Base-by-base conservation (phyloP, 1,140 invertebrate species). In the Drosophila punjabiensis region DNA sequence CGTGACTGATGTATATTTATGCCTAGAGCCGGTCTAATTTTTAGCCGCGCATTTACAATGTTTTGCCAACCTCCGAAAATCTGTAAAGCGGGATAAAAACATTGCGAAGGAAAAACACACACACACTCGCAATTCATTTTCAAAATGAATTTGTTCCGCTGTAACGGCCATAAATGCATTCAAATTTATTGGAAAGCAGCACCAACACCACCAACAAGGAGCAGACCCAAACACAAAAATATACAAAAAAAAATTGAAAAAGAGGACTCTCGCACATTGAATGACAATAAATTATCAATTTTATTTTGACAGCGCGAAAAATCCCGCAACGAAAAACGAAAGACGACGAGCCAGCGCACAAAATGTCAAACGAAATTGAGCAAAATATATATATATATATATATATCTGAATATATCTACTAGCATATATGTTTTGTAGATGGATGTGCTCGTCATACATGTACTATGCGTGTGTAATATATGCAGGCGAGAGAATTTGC, bases 251-350 rank as follows among this genome's bases (percentile, higher is more conserved):
- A 70, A 47, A 61, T 47, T 43, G 69, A 48, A 68, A 76, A 59
- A 65, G 64, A 63, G 64, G 37, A 75, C 69, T 64, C 85, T 88
- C 67, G 59, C 56, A 73, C 87, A 90, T 90, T 90, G 86, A 90
- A 90, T 91, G 87, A 91, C 87, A 91, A 91, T 91, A 91, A 91
- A 91, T 91, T 91, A 91, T 91, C 87, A 91, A 91, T 91, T 90
- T 91, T 92, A 91, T 91, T 91, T 91, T 88, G 87, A 91, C 83
- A 91, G 81, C 89, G 82, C 82, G 79, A 90, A 90, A 90, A 90
- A 90, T 76, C 76, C 76, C 64, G 76, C 71, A 79, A 52, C 69
- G 58, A 76, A 82, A 82, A 79, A 82, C 69, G 74, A 81, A 81
- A 71, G 53, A 78, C 52, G 68, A 56, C 52, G 68, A 56, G 20